These are phyloP conservation scores for Drosophila insularis DNA, from an alignment of 1,140 invertebrate species.

Conservation along the genomic window DNA sequence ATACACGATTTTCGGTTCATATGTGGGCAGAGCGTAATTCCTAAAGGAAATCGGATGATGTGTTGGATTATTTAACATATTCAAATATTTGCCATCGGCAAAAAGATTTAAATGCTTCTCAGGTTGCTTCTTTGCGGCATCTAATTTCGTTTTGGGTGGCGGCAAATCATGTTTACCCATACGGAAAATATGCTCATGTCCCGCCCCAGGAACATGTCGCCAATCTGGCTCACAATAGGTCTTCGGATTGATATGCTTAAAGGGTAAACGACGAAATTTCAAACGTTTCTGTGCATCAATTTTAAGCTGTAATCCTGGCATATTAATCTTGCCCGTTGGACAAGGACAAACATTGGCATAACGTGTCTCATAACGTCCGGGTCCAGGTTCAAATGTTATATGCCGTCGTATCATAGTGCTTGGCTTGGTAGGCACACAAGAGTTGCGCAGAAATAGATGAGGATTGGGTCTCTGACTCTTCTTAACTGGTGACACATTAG, in stretches of 20 bases:
- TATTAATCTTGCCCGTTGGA: conserved; percentile 30
- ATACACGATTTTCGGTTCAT: conserved; percentile 54
- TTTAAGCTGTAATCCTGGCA: conserved; percentile 40
- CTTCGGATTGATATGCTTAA: conserved; percentile 39
- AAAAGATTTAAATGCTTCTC: conserved; percentile 59
- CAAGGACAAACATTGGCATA: conserved; percentile 57
- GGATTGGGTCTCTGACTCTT: conserved; percentile 48
- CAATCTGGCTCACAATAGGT: conserved; percentile 62
- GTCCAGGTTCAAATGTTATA: conserved; percentile 60
- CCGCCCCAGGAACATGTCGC: conserved; percentile 59
- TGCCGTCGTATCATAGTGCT: conserved; percentile 25
- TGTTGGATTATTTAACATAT: conserved; percentile 61
- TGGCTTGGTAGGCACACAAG: conserved; percentile 50
- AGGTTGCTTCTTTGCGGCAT: conserved; percentile 28
- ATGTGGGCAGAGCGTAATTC: conserved; percentile 14
- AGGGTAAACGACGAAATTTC: conserved; percentile 69
- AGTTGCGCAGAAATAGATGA: conserved; percentile 53
- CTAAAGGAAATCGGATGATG: conserved; percentile 33
- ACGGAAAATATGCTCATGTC: conserved; percentile 52
- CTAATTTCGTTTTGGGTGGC: conserved; percentile 11
- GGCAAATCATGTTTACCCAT: conserved; percentile 36
- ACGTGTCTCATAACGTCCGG: conserved; percentile 63
- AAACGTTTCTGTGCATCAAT: conserved; percentile 64
- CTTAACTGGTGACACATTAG: conserved; percentile 12
- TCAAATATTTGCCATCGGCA: conserved; percentile 70